Base-by-base conservation (phyloP, 2,113 vertebrate genomes). In the Chlamydotis undulata region DNA sequence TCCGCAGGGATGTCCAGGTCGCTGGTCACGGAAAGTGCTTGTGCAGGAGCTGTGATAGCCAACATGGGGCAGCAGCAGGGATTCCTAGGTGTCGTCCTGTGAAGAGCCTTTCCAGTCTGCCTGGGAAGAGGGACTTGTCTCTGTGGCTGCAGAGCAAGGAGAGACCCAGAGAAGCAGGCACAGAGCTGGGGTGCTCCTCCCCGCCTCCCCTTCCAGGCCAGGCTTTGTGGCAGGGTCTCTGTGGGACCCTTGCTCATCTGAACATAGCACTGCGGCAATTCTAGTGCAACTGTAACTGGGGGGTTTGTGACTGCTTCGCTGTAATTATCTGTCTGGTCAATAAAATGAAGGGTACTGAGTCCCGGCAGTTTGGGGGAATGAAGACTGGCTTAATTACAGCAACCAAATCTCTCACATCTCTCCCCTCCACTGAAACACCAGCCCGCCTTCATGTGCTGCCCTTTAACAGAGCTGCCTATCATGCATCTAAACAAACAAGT, bases 401-500 rank as follows among this genome's bases (percentile, higher is more conserved):
- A 79, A 73, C 89, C 70, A 94, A 83, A 96, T 96, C 95, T 90
- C 92, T 94, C 89, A 80, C 90, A 95, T 97, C 94, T 90, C 71
- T 74, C 65, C 81, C 23, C 4, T 95, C 79, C 77, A 43, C 75
- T 60, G 96, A 83, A 97, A 94, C 86, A 43, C 82, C 94, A 92
- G 57, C 73, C 85, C 1, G 64, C 93, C 94, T 96, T 93, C 91
- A 59, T 90, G 92, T 10, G 67, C 95, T 92, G 92, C 93, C 97
- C 93, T 96, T 96, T 96, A 96, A 85, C 89, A 92, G 92, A 90
- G 94, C 96, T 94, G 94, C 95, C 97, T 93, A 91, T 97, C 95
- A 94, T 87, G 93, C 96, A 96, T 97, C 96, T 96, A 97, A 97
- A 97, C 97, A 96, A 97, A 97, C 96, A 96, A 95, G 97, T 14